Conservation (phyloP, 2,888 invertebrate species). For the Apomyelois bistriatella region DNA sequence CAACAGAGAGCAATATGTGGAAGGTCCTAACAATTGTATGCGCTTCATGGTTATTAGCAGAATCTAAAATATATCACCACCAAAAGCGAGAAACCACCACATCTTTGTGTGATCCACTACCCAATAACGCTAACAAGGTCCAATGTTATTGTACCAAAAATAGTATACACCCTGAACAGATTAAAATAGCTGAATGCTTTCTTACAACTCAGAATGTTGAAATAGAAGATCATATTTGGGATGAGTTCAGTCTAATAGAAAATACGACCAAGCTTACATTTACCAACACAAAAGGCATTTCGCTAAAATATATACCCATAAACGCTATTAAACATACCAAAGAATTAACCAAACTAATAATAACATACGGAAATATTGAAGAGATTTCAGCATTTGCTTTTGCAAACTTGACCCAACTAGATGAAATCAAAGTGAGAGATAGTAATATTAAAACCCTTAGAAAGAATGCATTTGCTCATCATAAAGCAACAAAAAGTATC, state of each 20-base stretch:
- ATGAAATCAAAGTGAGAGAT: conserved; percentile 83
- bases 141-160: conserved; percentile 58
- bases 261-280: conserved; percentile 82
- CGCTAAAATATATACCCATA: conserved; percentile 84
- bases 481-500: conserved; percentile 81
- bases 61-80: conserved; percentile 43
- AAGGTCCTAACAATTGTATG: conserved; percentile 43
- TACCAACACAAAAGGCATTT: conserved; percentile 82
- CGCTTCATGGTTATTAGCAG: conserved; percentile 32
- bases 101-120: conserved; percentile 51
- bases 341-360: conserved; percentile 76
- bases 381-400: conserved; percentile 85
- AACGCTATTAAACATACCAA: conserved; percentile 81
- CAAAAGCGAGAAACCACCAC: conserved; percentile 43
- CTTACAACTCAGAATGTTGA: conserved; percentile 80
- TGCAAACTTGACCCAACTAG: conserved; percentile 82
- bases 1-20: conserved; percentile 35
- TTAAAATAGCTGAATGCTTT: conserved; percentile 85
- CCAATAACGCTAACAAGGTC: conserved; percentile 50
- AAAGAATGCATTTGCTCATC: conserved; percentile 84
- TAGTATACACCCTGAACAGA: conserved; percentile 35
- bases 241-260: conserved; percentile 81
- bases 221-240: conserved; percentile 83
- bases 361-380: conserved; percentile 85
- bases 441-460: conserved; percentile 83